Conservation (phyloP, 2,113 vertebrate genomes). For the Cynopterus brachyotis region DNA sequence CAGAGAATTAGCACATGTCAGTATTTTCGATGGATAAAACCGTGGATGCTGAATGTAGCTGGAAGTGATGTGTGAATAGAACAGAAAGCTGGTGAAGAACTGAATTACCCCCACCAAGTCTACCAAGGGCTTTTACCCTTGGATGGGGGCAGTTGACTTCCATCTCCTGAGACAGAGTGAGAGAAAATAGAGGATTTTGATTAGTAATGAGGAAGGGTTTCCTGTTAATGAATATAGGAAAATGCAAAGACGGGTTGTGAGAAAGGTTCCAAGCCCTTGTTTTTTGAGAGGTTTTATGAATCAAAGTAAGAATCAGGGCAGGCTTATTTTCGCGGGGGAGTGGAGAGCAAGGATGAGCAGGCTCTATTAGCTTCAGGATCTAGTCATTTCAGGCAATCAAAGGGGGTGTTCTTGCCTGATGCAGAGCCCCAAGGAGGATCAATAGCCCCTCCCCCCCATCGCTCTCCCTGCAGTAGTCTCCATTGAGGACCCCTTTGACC, state of each 20-base stretch:
- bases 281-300: not conserved
- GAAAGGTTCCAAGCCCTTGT: not conserved
- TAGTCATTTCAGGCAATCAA: not conserved
- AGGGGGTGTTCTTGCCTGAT: not conserved
- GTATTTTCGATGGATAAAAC: not conserved
- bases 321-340: not conserved
- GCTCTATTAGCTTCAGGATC: not conserved
- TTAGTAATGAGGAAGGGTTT: not conserved
- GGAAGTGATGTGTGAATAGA: not conserved
- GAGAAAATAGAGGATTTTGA: not conserved
- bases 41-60: not conserved
- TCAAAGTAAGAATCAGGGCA: not conserved
- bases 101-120: not conserved
- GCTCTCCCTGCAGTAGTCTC: constrained; percentile 88
- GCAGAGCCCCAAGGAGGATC: not conserved
- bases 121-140: not conserved
- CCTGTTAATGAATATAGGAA: not conserved
- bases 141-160: not conserved
- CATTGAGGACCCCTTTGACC: constrained; percentile 96
- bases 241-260: not conserved
- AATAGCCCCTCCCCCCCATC: not conserved
- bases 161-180: not conserved
- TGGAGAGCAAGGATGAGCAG: not conserved
- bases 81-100: not conserved
- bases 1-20: not conserved